phyloP scores from a whole-genome alignment of 2,113 vertebrate genomes.

The Herpetotheres cachinnans region DNA sequence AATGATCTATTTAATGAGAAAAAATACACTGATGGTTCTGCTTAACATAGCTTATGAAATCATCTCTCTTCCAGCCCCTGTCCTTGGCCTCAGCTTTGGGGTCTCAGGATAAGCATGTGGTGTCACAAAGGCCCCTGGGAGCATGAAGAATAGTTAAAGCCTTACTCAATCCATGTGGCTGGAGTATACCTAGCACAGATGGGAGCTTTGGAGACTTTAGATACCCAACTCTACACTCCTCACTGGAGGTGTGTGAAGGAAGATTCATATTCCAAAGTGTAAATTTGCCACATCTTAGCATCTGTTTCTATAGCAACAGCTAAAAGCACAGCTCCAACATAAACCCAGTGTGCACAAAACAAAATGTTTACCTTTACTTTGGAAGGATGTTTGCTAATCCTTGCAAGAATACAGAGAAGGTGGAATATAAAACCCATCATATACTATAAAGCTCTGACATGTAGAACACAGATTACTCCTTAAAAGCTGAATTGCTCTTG shows the following conservation, averaged over 20 bases:
- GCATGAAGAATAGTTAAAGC: neutral
- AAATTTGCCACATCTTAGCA: neutral
- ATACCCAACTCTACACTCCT: neutral
- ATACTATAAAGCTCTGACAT: neutral
- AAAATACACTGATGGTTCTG: neutral
- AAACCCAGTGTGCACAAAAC: neutral
- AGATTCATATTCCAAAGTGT: neutral
- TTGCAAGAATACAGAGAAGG: neutral
- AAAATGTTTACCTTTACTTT: slow-evolving; percentile 14
- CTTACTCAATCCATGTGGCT: neutral
- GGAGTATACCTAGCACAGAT: neutral
- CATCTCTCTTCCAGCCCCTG: neutral
- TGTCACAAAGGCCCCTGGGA: neutral
- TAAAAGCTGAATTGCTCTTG: neutral
- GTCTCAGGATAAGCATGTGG: neutral
- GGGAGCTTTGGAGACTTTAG: neutral
- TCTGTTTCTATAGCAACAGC: slow-evolving; percentile 11
- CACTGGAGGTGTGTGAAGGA: neutral
- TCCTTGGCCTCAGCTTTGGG: neutral
- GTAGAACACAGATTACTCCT: neutral
- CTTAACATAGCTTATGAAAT: neutral
- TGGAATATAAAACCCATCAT: neutral
- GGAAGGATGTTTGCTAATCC: neutral
- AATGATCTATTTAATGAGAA: neutral
- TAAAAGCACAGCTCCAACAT: neutral